Evolutionary conservation across 1,140 invertebrate species (phyloP), one percentile per base, ranked within the genome.

Genomic region (Thaumatotibia leucotreta): DNA sequence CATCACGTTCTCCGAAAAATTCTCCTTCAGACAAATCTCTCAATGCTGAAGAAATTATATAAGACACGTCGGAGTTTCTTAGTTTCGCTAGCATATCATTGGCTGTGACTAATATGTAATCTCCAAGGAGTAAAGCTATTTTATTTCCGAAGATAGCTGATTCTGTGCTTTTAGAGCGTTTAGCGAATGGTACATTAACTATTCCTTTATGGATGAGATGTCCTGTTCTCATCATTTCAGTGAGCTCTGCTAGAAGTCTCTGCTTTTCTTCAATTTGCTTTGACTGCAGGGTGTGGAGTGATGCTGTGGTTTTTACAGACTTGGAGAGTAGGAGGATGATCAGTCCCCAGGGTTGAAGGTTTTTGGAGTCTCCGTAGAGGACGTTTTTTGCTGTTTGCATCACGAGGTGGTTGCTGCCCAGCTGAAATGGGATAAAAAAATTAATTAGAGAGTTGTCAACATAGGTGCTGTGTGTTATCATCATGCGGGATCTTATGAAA

Each of bases 201-300:
- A 97, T 93, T 65, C 96, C 96, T 91, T 96, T 96, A 79, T 99
- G 98, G 8, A 98, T 95, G 20, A 98, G 91, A 88, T 98, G 96
- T 61, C 97, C 97, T 14, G 96, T 98, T 76, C 97, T 93, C 72
- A 99, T 98, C 97, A 99, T 98, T 92, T 99, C 98, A 0, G 96
- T 96, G 1, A 98, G 94, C 92, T 98, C 96, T 0, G 97, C 97
- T 64, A 99, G 89, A 45, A 94, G 94, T 77, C 95, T 92, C 85
- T 98, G 97, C 72, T 95, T 94, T 54, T 95, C 82, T 29, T 83
- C 79, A 4, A 82, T 76, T 0, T 65, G 52, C 45, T 87, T 86
- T 0, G 63, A 49, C 11, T 72, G 75, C 33, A 68, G 35, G 1
- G 65, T 10, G 10, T 64, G 64, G 6, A 29, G 27, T 4, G 39